These are phyloP conservation scores for Leptarthrus brevirostris DNA, from an alignment of 2,888 invertebrate genomes.

Conservation along the genomic window DNA sequence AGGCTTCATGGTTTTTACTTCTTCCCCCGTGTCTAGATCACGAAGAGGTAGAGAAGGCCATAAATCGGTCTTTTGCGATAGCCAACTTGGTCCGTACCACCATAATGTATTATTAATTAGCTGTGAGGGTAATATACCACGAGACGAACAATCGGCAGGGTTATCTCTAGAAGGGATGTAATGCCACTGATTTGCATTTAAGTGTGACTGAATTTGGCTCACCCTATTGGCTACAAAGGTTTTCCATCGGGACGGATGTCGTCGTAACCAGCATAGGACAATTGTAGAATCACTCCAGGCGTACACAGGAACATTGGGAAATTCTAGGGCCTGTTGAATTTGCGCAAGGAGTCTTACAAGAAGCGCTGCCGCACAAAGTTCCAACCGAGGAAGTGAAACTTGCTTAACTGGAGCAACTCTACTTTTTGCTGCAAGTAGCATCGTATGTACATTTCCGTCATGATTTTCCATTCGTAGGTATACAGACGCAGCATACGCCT, in stretches of 20 bases:
- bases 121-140: neutral
- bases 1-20: no score
- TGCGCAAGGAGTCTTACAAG: neutral
- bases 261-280: neutral
- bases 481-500: no score
- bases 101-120: neutral
- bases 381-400: no score
- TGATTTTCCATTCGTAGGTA: no score
- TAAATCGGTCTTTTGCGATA: neutral
- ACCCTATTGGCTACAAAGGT: no score
- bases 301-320: no score
- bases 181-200: neutral
- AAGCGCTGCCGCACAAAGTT: neutral
- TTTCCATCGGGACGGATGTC: neutral
- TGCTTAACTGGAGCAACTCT: no score
- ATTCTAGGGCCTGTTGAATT: neutral
- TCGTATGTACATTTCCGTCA: no score
- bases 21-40: no score
- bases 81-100: neutral
- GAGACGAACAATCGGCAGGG: neutral
- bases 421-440: no score
- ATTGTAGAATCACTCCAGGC: constrained; percentile 2
- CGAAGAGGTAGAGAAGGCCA: no score
- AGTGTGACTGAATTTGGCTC: neutral
- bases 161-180: neutral